Conservation (phyloP, 1,140 invertebrate genomes). For the Lordiphosa collinella region DNA sequence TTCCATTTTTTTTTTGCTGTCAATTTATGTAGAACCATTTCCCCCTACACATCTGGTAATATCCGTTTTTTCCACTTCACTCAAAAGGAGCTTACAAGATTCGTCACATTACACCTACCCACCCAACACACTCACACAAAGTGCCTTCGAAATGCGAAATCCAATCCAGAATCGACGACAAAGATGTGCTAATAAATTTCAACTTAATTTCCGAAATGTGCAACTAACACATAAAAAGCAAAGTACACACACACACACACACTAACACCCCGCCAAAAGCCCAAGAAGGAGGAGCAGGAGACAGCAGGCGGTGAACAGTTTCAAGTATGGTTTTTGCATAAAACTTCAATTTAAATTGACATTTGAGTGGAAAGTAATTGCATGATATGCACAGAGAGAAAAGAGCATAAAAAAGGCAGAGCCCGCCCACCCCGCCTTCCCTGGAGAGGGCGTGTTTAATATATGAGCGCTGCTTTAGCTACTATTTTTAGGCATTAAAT, state of each 20-base stretch:
- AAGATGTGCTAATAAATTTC: constrained; percentile 76
- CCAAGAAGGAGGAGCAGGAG: no score
- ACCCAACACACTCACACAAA: constrained; percentile 9
- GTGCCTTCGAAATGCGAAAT: constrained; percentile 47
- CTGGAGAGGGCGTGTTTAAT: constrained; percentile 58
- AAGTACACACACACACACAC: constrained; percentile 26
- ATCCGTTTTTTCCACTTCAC: constrained; percentile 11
- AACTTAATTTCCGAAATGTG: constrained; percentile 76
- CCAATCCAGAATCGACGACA: constrained; percentile 66
- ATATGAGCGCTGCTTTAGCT: constrained; percentile 37
- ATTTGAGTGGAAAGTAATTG: constrained; percentile 77
- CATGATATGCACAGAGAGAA: constrained; percentile 62
- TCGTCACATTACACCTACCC: constrained; percentile 26
- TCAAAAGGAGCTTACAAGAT: constrained; percentile 35
- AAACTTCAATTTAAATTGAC: constrained; percentile 78
- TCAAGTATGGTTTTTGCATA: constrained; percentile 76
- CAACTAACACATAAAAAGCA: constrained; percentile 73
- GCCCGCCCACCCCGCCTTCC: constrained; percentile 19
- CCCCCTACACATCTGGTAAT: constrained; percentile 38
- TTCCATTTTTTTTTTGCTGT: constrained; percentile 17
- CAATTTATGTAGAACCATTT: constrained; percentile 40
- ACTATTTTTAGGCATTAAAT: constrained; percentile 68
- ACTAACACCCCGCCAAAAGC: no score
- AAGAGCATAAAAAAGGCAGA: constrained; percentile 64
- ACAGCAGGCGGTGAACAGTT: constrained; percentile 42